Conservation (phyloP, 2,888 invertebrate genomes). For the Drosophila anceps region DNA sequence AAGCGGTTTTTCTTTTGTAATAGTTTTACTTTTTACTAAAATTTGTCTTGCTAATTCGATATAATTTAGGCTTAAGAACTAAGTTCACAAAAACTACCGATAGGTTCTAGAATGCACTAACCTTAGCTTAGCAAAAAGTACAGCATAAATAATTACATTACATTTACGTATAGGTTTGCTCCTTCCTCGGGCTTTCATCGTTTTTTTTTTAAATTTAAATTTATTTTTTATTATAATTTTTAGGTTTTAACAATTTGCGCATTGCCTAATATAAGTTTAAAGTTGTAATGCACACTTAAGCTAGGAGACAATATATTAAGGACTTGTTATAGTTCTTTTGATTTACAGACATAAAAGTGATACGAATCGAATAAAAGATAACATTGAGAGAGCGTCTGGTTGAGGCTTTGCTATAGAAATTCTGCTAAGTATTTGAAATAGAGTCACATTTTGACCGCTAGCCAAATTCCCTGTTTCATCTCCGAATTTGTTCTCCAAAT, state of each 20-base stretch:
- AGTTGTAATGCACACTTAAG: constrained; percentile 40
- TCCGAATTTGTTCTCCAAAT: constrained; percentile 81
- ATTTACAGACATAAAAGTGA: constrained; percentile 48
- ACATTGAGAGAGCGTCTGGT: constrained; percentile 22
- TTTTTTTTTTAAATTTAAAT: constrained; percentile 4
- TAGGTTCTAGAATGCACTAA: constrained; percentile 84
- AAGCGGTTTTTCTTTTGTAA: constrained; percentile 25
- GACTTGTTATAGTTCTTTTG: constrained; percentile 25
- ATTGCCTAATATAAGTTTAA: constrained; percentile 41
- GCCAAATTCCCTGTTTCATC: constrained; percentile 75
- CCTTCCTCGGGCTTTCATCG: neutral
- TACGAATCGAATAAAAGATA: constrained; percentile 36
- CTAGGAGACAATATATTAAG: constrained; percentile 53
- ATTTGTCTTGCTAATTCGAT: constrained; percentile 78
- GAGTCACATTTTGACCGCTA: constrained; percentile 43
- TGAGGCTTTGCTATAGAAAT: constrained; percentile 46
- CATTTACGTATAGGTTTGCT: constrained; percentile 47
- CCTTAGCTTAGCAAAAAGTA: constrained; percentile 82
- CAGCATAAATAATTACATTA: constrained; percentile 79
- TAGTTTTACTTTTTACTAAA: constrained; percentile 69
- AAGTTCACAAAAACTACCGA: constrained; percentile 76
- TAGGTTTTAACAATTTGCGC: constrained; percentile 65
- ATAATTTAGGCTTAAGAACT: constrained; percentile 74
- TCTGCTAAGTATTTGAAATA: constrained; percentile 58
- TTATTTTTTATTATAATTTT: constrained; percentile 30